Evolutionary conservation across 2,888 invertebrate species (phyloP).

Genomic region (Nomada fabriciana): DNA sequence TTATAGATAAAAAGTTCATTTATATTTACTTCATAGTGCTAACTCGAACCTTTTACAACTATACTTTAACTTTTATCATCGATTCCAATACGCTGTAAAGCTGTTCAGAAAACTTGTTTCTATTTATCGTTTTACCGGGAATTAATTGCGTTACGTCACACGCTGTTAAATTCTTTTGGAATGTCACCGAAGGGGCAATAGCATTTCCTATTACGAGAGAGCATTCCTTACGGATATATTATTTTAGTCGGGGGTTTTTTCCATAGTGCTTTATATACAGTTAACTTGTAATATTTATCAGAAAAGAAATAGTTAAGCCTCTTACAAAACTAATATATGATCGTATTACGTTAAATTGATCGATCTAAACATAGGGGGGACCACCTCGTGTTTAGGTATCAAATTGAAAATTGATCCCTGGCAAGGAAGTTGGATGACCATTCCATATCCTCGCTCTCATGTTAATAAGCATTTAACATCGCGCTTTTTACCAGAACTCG

Average conservation of each 20-base stretch:
- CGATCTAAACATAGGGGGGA: neutral
- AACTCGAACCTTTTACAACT: slow-evolving; percentile 85
- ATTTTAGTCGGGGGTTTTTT: slow-evolving; percentile 8
- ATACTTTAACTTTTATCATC: slow-evolving; percentile 34
- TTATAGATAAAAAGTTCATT: too few relatives aligned
- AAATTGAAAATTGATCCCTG: slow-evolving; percentile 28
- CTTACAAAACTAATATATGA: slow-evolving; percentile 6
- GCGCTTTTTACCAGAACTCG: slow-evolving; percentile 34
- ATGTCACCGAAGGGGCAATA: slow-evolving; percentile 65
- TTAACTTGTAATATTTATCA: neutral
- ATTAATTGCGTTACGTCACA: slow-evolving; percentile 61
- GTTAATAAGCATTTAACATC: slow-evolving; percentile 45
- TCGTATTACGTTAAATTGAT: slow-evolving; percentile 7
- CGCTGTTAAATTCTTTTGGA: slow-evolving; percentile 54
- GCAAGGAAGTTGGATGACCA: slow-evolving; percentile 8
- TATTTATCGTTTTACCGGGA: slow-evolving; percentile 49
- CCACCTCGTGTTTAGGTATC: neutral
- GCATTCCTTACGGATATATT: slow-evolving; percentile 16
- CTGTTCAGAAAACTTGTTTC: slow-evolving; percentile 53
- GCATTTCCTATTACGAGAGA: slow-evolving; percentile 29
- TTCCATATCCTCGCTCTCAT: slow-evolving; percentile 38
- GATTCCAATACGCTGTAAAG: slow-evolving; percentile 14
- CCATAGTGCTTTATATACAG: neutral
- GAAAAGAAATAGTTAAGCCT: neutral
- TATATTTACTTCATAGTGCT: slow-evolving; percentile 84